These are phyloP conservation scores for Mergus octosetaceus DNA, from an alignment of 2,797 vertebrate genomes.

Conservation along the genomic window DNA sequence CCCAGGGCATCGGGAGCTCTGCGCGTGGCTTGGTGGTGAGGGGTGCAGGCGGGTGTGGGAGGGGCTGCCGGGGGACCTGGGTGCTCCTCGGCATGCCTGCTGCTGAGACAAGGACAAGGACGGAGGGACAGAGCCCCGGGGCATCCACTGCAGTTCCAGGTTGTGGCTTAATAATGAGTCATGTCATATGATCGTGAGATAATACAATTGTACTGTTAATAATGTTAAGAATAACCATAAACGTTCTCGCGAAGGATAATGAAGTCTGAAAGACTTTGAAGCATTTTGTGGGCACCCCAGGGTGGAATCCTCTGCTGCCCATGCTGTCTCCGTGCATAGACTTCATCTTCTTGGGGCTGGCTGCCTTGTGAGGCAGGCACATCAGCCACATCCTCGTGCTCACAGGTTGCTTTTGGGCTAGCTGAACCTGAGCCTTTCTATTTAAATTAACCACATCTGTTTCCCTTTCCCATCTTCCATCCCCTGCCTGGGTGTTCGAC, in stretches of 20 bases:
- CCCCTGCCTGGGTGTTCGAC: neutral
- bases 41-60: neutral
- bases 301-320: neutral
- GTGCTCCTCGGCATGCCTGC: neutral
- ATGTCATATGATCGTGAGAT: neutral
- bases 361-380: fast-evolving
- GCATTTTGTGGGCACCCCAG: neutral
- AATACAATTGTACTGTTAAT: neutral
- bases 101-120: neutral
- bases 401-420: neutral
- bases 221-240: neutral
- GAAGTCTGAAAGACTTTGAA: neutral
- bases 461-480: neutral
- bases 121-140: neutral
- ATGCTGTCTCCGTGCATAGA: neutral
- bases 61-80: neutral
- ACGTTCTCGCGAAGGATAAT: neutral
- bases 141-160: neutral
- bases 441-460: neutral
- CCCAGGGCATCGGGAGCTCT: neutral
- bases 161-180: neutral
- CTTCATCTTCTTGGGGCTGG: neutral
- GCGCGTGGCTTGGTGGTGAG: fast-evolving
- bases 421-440: fast-evolving
- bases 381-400: fast-evolving